Conservation (phyloP, 35 echinoderm and acorn worm genomes). For the Amphiura filiformis region DNA sequence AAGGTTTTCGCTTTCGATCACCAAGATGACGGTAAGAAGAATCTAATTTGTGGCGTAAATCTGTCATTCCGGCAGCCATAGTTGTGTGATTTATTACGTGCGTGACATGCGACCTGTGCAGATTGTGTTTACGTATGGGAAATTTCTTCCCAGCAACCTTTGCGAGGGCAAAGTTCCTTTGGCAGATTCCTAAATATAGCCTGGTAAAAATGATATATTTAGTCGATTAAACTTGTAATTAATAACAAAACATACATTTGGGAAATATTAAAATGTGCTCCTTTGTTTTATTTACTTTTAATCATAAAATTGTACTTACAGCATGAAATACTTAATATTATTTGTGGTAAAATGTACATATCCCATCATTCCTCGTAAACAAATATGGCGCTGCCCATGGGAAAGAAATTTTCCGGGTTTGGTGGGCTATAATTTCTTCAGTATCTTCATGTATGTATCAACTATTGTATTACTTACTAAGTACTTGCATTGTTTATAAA, state of each 20-base stretch:
- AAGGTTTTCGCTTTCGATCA: conserved; percentile 12
- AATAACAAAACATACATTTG: too few species aligned
- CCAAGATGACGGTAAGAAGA: conserved; percentile 20
- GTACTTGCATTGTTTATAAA: too few species aligned
- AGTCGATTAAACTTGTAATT: too few species aligned
- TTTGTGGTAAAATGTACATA: too few species aligned
- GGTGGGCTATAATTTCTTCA: too few species aligned
- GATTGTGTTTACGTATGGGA: conserved; percentile 3
- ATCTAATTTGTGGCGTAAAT: conserved; percentile 69
- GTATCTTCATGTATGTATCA: too few species aligned
- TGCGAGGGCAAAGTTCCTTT: neutral
- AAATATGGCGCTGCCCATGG: neutral
- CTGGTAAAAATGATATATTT: too few species aligned
- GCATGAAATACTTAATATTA: too few species aligned
- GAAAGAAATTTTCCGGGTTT: neutral
- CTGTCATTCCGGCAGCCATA: conserved; percentile 54
- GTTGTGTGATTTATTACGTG: neutral
- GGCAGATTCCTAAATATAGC: neutral
- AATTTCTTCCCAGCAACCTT: neutral
- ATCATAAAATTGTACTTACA: too few species aligned
- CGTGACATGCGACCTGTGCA: neutral
- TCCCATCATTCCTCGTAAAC: neutral
- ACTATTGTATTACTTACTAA: too few species aligned
- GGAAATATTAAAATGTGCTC: too few species aligned
- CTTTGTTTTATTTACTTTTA: too few species aligned